Base-by-base conservation (phyloP, 2,113 vertebrate species). In the Plestiodon gilberti region DNA sequence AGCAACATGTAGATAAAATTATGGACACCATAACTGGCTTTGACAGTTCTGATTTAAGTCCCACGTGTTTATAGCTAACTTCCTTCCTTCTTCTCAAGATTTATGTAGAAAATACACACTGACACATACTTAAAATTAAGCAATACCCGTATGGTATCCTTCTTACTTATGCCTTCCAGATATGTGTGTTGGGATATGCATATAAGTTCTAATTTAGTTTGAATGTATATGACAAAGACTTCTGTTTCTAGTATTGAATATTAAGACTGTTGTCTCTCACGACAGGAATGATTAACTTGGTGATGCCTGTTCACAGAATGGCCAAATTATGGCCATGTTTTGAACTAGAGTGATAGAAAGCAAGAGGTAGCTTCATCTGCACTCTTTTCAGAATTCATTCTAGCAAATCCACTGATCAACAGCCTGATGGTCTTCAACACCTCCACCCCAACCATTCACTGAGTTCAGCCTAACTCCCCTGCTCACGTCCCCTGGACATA, bases 1-100 rank as follows among this genome's bases (percentile, higher is more conserved):
- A 90, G 85, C 74, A 90, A 90, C 88, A 91, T 90, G 89, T 82
- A 92, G 90, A 92, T 95, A 91, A 18, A 83, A 69, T 87, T 61
- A 22, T 18, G 59, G 59, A 61, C 52, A 55, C 52, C 6, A 55
- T 55, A 61, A 61, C 13, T 61, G 88, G 78, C 92, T 90, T 65
- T 87, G 82, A 92, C 84, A 65, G 87, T 89, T 90, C 70, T 86
- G 75, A 61, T 4, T 14, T 18, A 6, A 55, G 52, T 8, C 52
- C 13, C 13, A 55, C 52, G 52, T 55, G 52, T 55, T n/a, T 8
- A 13, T 55, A 55, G 52, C 52, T 55, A 55, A 55, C 13, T 6
- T 55, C 13, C 13, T 55, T 13, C 13, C 52, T 13, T 55, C 52
- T 55, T 13, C 52, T 13, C 52, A 55, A 55, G 52, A 8, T 55